phyloP scores from a whole-genome alignment of 2,113 vertebrate species.

The Ptyas mucosa region DNA sequence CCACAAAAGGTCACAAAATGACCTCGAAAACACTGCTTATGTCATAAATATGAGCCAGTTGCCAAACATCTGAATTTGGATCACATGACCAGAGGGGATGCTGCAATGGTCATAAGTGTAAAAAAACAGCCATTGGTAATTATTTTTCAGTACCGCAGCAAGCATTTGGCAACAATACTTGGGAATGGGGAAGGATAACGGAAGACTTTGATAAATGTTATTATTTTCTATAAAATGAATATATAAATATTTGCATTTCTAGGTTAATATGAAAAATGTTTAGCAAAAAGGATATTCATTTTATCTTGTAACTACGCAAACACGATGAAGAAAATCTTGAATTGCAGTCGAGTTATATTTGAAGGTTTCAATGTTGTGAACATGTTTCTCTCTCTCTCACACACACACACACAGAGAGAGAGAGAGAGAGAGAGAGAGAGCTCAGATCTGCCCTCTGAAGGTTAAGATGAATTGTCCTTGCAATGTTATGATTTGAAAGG shows the following conservation, averaged over 20 bases:
- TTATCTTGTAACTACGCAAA: not conserved
- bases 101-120: no score
- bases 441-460: not conserved
- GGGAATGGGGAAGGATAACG: not conserved
- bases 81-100: no score
- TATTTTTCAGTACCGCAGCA: no score
- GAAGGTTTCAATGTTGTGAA: not conserved
- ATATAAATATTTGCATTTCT: no score
- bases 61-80: no score
- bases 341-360: not conserved
- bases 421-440: no score
- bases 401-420: not conserved
- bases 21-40: no score
- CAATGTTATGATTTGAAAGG: not conserved
- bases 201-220: not conserved
- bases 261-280: not conserved
- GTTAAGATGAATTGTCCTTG: not conserved
- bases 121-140: no score
- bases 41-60: no score
- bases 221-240: not conserved
- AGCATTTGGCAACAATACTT: not conserved
- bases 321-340: not conserved
- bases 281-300: not conserved
- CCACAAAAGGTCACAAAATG: no score
- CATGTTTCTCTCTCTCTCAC: no score